A percentile compares a stretch with the other conserved stretches of the same genome.
These are phyloP conservation scores for Lucilia cuprina DNA, from an alignment of 1,140 invertebrate genomes.

Conservation along the genomic window DNA sequence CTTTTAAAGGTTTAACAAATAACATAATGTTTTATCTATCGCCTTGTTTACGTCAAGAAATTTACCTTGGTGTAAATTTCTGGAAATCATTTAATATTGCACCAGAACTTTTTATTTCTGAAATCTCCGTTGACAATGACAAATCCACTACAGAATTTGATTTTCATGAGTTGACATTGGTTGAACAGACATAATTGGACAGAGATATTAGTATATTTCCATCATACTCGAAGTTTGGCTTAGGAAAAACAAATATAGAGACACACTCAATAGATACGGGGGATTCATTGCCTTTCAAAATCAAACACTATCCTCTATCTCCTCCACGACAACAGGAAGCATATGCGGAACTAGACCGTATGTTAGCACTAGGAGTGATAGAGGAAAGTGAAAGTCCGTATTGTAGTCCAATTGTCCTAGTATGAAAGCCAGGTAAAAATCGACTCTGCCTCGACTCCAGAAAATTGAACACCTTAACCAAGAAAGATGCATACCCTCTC, in stretches of 20 bases:
- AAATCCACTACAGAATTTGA: background rate
- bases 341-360: conserved; percentile 43
- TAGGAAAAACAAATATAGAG: conserved; percentile 45
- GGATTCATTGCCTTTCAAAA: conserved; percentile 45
- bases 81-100: conserved; percentile 40
- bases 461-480: too few relatives aligned
- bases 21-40: conserved; percentile 2
- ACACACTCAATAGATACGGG: conserved; percentile 50
- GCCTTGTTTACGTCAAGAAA: conserved; percentile 18
- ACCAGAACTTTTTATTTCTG: background rate
- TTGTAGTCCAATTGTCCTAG: conserved; percentile 47
- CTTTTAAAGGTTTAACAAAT: too few relatives aligned
- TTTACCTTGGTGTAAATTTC: conserved; percentile 26
- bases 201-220: conserved; percentile 41
- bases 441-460: conserved; percentile 53
- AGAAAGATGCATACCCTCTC: too few relatives aligned
- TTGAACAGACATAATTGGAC: background rate
- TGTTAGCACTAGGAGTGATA: too few relatives aligned
- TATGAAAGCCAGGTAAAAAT: conserved; percentile 44
- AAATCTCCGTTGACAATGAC: background rate
- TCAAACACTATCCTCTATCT: conserved; percentile 45
- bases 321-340: conserved; percentile 40
- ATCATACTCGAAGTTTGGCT: conserved; percentile 40
- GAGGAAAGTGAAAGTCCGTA: conserved; percentile 45
- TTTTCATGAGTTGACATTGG: background rate